Base-by-base conservation (phyloP, 2,797 vertebrate species). In the Cottoperca gobio region DNA sequence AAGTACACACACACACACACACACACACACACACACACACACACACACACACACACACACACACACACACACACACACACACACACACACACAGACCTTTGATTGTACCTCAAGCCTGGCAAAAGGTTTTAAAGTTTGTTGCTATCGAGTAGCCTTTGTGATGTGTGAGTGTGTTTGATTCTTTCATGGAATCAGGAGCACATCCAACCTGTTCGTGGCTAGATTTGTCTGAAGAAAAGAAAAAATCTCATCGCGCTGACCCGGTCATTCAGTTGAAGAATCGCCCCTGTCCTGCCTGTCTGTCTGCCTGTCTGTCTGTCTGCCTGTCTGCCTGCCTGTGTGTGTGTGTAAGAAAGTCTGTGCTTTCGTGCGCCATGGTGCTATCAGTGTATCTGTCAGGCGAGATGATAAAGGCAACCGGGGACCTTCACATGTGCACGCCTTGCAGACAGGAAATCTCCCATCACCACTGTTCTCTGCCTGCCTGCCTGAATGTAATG, bases 371-470 rank as follows among this genome's bases (percentile, higher is more conserved):
- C 73, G 14, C 76, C 24, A 11, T 2, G 45, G 33, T 53, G 21
- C 64, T 69, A 89, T 79, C 83, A 82, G 79, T 72, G 62, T 76
- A 86, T 80, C 88, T 85, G 79, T 88, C 87, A 88, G 76, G 23
- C n/a, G 0, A 84, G 78, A 79, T 82, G 87, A 87, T 78, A 61
- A 89, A 88, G 67, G 76, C 78, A 76, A 70, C 76, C 70, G 8
- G 57, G 81, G 76, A 83, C 75, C 65, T 81, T 84, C 82, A 74
- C 57, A 72, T 79, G 82, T 77, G 82, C 83, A 81, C 45, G 84
- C 60, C 76, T 79, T 73, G 69, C 72, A 86, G 83, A 88, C 89
- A 90, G 88, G 80, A 88, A 89, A 81, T 80, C 87, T 84, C 73
- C 78, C 80, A 76, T 87, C 82, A 73, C 74, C 67, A n/a, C 78